Evolutionary conservation across 2,888 invertebrate species (phyloP), one percentile per base, ranked within the genome.

Genomic region (Gasteruption jaculator): DNA sequence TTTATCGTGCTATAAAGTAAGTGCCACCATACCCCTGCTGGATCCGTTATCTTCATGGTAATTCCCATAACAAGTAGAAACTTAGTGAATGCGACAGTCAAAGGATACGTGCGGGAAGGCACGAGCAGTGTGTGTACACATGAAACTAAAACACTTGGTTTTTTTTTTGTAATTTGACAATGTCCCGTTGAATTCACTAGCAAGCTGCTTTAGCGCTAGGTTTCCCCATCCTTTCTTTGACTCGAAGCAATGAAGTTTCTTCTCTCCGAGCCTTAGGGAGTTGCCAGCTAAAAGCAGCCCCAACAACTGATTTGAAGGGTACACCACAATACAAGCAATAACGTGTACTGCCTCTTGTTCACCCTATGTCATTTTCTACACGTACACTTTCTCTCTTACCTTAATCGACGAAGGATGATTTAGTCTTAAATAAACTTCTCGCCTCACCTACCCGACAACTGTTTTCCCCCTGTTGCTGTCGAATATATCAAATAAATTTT

Each of bases 391-490:
- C 50, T 54, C 60, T 59, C 58, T 63, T 61, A 60, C 62, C 65
- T 69, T 68, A 70, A 70, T 68, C 68, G 66, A 68, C 58, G 63
- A 59, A 59, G 59, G 62, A 68, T 61, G 67, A 70, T 68, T 69
- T 67, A 61, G 63, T 63, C 68, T 69, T 70, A 70, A 70, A 69
- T 70, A 70, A 70, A 70, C 68, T 66, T 67, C 61, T 61, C 63
- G 59, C 61, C 58, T 65, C 61, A 27, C 45, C 39, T 36, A 47
- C 37, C 41, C 50, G 42, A 47, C 46, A 24, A 48, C 49, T 42
- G 24, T 16, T 43, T 33, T 51, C 37, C 44, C 43, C 46, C 30
- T 40, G 27, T 41, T 37, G 22, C 49, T 35, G 37, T 19, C 26
- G 16, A 43, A 43, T 55, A 60, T 59, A 61, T 61, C 59, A 50